A percentile compares a stretch with the other conserved stretches of the same genome.
These are phyloP conservation scores for Periophthalmus magnuspinnatus DNA, from an alignment of 2,797 vertebrate species.

Conservation along the genomic window DNA sequence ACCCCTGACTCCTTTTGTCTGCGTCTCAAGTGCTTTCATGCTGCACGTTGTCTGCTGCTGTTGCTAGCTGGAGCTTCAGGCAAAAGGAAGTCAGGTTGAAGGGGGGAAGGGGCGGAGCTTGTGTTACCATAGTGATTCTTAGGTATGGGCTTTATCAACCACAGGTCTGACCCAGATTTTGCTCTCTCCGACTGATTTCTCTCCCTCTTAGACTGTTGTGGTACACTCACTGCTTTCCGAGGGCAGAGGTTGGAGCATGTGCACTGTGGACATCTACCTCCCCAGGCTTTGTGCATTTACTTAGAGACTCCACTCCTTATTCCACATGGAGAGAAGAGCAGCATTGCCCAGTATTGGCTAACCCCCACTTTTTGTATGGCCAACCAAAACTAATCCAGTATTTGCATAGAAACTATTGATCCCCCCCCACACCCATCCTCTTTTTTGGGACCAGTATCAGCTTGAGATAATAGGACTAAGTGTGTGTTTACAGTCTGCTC, in stretches of 20 bases:
- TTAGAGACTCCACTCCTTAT: conserved; percentile 50
- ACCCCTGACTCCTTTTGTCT: conserved; percentile 3
- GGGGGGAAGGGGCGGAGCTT: conserved; percentile 52
- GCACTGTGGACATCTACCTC: conserved; percentile 31
- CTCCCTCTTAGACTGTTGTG: conserved; percentile 27
- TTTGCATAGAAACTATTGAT: conserved; percentile 29
- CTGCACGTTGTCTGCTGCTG: conserved; percentile 36
- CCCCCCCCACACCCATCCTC: conserved; percentile 14
- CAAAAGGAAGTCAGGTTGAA: conserved; percentile 65
- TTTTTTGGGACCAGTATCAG: conserved; percentile 36
- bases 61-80: conserved; percentile 58
- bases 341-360: conserved; percentile 58
- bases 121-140: conserved; percentile 73
- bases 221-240: conserved; percentile 36
- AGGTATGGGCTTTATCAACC: conserved; percentile 70
- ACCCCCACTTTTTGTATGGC: conserved; percentile 20
- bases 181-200: conserved; percentile 28
- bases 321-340: conserved; percentile 45
- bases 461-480: conserved; percentile 57
- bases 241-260: conserved; percentile 26
- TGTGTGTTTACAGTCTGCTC: conserved; percentile 45
- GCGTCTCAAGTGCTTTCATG: conserved; percentile 17
- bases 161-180: conserved; percentile 76
- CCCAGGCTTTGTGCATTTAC: conserved; percentile 25
- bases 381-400: conserved; percentile 45